Evolutionary conservation across 2,888 invertebrate species (phyloP).

Genomic region (Tiphia femorata): DNA sequence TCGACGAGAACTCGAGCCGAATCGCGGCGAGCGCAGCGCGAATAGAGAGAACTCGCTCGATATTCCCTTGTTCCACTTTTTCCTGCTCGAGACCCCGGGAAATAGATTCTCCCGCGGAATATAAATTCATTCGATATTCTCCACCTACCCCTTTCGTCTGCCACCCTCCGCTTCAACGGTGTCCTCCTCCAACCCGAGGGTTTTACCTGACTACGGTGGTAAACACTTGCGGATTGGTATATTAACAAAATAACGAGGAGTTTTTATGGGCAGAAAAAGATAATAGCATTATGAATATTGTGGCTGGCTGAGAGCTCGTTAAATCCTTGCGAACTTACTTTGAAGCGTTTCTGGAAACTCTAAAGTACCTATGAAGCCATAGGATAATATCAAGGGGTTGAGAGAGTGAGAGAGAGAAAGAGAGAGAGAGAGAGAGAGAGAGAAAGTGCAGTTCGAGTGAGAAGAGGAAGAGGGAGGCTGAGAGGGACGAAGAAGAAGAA

Average conservation of each 20-base stretch:
- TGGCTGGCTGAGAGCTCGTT: conserved; percentile 34
- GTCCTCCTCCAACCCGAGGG: too few relatives aligned
- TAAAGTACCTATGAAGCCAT: conserved; percentile 32
- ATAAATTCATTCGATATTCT: too few relatives aligned
- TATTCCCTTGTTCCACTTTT: not conserved
- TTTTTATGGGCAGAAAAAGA: conserved; percentile 1
- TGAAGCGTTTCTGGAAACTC: conserved; percentile 33
- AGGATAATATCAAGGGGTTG: conserved; percentile 20
- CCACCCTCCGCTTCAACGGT: too few relatives aligned
- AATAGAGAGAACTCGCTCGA: too few relatives aligned
- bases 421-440: not conserved
- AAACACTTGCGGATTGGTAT: not conserved
- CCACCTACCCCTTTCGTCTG: too few relatives aligned
- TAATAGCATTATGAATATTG: conserved; percentile 23
- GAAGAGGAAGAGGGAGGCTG: not conserved
- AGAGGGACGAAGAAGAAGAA: conserved; percentile 2
- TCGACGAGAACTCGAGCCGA: too few relatives aligned
- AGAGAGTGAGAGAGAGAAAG: not conserved
- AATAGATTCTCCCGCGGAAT: too few relatives aligned
- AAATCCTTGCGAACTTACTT: conserved; percentile 40
- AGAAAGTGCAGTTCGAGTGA: not conserved
- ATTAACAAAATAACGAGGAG: not conserved
- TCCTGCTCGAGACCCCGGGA: too few relatives aligned
- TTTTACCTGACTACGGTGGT: not conserved
- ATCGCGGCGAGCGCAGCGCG: not conserved